These are phyloP conservation scores for Pyrgilauda ruficollis DNA, from an alignment of 2,113 vertebrate genomes.

Conservation along the genomic window DNA sequence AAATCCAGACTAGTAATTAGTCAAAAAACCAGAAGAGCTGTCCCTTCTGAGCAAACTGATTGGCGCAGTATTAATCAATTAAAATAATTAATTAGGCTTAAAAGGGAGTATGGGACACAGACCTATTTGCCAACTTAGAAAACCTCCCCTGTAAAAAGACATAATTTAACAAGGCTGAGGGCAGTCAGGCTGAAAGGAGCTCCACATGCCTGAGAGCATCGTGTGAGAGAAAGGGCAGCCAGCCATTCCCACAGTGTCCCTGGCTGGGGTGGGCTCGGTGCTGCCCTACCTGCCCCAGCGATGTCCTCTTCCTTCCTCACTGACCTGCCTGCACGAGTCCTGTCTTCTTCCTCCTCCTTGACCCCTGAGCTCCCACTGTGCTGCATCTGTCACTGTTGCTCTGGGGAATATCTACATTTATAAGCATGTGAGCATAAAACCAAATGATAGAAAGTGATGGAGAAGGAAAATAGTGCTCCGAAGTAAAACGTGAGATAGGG, in stretches of 20 bases:
- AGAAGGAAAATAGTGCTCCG: not conserved
- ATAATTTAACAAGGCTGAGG: not conserved
- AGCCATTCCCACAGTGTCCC: not conserved
- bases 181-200: not conserved
- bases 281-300: not conserved
- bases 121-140: not conserved
- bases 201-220: not conserved
- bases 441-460: not conserved
- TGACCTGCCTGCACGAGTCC: not conserved
- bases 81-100: conserved; percentile 50
- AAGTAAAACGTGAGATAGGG: not conserved
- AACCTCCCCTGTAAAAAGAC: not conserved
- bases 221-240: not conserved
- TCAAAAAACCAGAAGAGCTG: conserved; percentile 39
- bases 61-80: conserved; percentile 38
- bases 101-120: not conserved
- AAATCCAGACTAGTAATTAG: conserved; percentile 70
- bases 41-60: conserved; percentile 41
- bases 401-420: not conserved
- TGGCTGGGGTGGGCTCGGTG: not conserved
- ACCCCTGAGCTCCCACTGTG: not conserved
- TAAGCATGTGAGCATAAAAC: not conserved
- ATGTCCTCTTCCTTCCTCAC: not conserved
- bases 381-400: not conserved
- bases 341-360: not conserved